A percentile compares a stretch with the other conserved stretches of the same genome.
Conservation (phyloP, 2,797 vertebrate species). For the Onychomys leucogaster region DNA sequence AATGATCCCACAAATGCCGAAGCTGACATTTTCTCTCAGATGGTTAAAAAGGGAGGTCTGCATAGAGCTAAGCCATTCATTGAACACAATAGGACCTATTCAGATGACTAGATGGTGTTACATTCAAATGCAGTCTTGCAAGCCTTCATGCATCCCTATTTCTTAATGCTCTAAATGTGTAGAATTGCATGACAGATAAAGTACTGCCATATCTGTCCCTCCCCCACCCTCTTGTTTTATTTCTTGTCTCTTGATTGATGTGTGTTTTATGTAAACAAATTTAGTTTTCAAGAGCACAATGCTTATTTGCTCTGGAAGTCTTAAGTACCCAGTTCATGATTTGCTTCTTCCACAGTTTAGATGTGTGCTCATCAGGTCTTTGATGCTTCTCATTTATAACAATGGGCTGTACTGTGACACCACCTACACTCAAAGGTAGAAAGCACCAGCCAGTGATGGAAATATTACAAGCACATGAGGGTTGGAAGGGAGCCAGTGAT, state of each 20-base stretch:
- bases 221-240: not conserved
- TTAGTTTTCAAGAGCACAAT: not conserved
- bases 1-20: not conserved
- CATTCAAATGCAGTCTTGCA: not conserved
- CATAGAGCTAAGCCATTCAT: not conserved
- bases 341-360: not conserved
- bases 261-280: not conserved
- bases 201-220: not conserved
- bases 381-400: not conserved
- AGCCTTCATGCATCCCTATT: not conserved
- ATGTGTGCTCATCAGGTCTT: not conserved
- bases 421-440: not conserved
- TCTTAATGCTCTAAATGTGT: not conserved
- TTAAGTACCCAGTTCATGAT: not conserved
- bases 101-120: not conserved
- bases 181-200: not conserved
- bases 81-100: not conserved
- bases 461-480: too few species aligned
- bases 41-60: not conserved
- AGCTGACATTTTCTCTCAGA: not conserved
- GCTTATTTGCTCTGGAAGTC: not conserved
- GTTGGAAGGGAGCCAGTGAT: not conserved
- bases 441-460: not conserved
- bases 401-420: not conserved
- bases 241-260: not conserved